Evolutionary conservation across 30 jellyfish, hydroid and myxozoan species (phyloP), one percentile per base, ranked within the genome.

Genomic region (Mastigias papua): DNA sequence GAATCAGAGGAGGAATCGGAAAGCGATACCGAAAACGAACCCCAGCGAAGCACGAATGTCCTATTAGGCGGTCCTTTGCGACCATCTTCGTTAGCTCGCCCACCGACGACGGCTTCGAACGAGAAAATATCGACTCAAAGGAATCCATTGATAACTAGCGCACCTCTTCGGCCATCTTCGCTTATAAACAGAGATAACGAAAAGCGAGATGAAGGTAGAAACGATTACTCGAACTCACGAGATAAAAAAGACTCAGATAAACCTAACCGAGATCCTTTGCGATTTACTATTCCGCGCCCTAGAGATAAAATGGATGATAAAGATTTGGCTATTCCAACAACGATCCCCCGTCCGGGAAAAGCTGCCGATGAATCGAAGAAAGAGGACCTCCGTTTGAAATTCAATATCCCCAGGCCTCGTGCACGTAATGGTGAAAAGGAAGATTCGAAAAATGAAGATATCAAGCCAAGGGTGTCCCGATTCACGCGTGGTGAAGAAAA

Each of bases 1-100:
- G 96, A 62, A 34, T 42, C 90, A 19, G 93, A 76, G 11, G 91
- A 67, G 17, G 93, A 72, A 31, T 74, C 92, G 15, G 98, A 86
- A 35, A 51, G 83, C 26, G 96, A 88, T 8, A 62, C 93, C 22
- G 93, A 91, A 73, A 81, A 81, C 35, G 15, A 76, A 48, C 97
- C 97, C 21, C 78, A 68, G 42, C 89, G 87, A 29, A 58, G 81
- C 29, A 73, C 87, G 13, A 72, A 10, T 29, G 31, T 86, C 48
- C 73, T 65, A 23, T 22, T 61, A 11, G 48, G 51, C 17, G 90
- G 75, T 33, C 96, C 96, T 32, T 37, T 88, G 80, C 77, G 96
- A 29, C 96, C 96, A 67, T 63, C 90, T 5, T 32, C 89, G 66
- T 70, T 79, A 8, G 57, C 84, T 21, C 87, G 90, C 34, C 90